Evolutionary conservation across 2,113 vertebrate genomes (phyloP).

Genomic region (Patagioenas fasciata): DNA sequence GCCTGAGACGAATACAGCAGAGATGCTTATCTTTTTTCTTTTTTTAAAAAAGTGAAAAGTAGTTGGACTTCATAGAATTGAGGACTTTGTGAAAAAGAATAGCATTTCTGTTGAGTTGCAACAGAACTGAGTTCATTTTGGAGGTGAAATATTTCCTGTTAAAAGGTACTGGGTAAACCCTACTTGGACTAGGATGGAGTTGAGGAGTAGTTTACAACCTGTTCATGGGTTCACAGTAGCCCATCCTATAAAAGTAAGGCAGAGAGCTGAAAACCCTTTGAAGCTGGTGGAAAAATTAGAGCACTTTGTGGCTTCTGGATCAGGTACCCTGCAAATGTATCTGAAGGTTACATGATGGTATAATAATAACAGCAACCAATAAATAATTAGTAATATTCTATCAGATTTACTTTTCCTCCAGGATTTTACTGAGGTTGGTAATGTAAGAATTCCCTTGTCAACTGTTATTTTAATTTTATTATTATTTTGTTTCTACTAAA

Average conservation of each 20-base stretch:
- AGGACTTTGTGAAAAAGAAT: background rate
- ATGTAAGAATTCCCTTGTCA: background rate
- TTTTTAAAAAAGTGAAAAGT: background rate
- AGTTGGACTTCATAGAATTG: conserved; percentile 33
- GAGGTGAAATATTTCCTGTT: background rate
- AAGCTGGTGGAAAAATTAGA: background rate
- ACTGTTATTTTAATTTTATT: background rate
- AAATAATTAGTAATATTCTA: background rate
- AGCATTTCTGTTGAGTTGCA: background rate
- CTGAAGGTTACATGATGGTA: background rate
- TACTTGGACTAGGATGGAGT: background rate
- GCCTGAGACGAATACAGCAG: conserved; percentile 30
- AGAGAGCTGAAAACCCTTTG: background rate
- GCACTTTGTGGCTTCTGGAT: background rate
- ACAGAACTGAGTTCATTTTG: background rate
- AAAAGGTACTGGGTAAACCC: background rate
- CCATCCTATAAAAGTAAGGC: background rate
- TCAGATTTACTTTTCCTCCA: background rate
- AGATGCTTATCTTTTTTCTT: background rate
- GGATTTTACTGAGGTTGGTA: background rate
- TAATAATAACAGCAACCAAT: background rate
- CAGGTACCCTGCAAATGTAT: background rate
- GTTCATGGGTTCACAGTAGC: background rate
- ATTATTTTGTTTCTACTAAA: background rate
- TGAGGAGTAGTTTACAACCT: background rate